Conservation (phyloP, 1,140 invertebrate genomes). For the Cydia splendana region DNA sequence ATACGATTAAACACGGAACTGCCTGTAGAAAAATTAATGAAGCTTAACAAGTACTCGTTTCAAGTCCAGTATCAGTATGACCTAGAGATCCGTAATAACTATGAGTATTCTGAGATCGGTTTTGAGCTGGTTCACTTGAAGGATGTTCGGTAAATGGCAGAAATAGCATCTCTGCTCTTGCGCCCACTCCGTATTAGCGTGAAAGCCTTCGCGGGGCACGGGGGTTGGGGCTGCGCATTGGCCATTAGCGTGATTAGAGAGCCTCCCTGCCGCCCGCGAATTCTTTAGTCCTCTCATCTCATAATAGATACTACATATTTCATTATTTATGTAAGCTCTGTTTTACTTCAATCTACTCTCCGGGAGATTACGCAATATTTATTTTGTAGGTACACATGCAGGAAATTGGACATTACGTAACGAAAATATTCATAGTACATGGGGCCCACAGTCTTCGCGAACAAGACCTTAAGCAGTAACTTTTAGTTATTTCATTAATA, state of each 20-base stretch:
- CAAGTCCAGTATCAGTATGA: not conserved
- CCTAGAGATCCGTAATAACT: not conserved
- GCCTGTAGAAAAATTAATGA: not conserved
- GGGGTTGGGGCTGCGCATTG: slow-evolving; percentile 64
- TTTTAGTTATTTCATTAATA: not conserved
- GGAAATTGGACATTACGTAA: slow-evolving; percentile 8
- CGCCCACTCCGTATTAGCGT: slow-evolving; percentile 68
- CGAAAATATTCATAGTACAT: not conserved
- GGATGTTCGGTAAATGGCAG: not conserved
- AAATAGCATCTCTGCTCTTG: slow-evolving; percentile 48
- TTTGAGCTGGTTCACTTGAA: not conserved
- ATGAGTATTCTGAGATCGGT: not conserved
- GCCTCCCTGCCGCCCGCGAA: slow-evolving; percentile 62
- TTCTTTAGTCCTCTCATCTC: slow-evolving; percentile 77
- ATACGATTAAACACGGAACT: slow-evolving; percentile 64
- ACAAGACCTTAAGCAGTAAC: not conserved
- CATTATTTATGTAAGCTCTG: slow-evolving; percentile 77
- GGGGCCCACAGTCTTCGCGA: not conserved
- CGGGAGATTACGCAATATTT: slow-evolving; percentile 68
- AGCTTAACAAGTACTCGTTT: not conserved
- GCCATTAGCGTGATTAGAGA: slow-evolving; percentile 78
- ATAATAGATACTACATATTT: slow-evolving; percentile 75
- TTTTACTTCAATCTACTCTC: slow-evolving; percentile 74
- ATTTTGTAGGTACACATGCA: slow-evolving; percentile 45
- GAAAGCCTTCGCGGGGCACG: slow-evolving; percentile 61